Percentiles rank a stretch among this genome's conserved stretches.
These are phyloP conservation scores for Neotoma lepida DNA, from an alignment of 2,113 vertebrate species.

Conservation along the genomic window DNA sequence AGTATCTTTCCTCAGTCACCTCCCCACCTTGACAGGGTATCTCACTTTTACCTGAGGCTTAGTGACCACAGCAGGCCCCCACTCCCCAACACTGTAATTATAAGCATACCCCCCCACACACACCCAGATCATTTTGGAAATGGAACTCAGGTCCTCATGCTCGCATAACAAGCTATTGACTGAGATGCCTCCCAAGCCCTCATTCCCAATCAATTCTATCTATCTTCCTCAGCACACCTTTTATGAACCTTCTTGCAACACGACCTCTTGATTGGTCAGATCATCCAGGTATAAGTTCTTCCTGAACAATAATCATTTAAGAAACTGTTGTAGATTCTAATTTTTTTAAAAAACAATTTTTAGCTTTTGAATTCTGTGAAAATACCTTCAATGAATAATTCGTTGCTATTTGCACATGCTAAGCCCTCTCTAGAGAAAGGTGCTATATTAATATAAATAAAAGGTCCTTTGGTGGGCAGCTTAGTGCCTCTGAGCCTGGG, in stretches of 20 bases:
- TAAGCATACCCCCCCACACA: neutral
- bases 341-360: constrained; percentile 46
- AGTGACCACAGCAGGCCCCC: neutral
- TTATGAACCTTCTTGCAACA: neutral
- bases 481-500: constrained; percentile 45
- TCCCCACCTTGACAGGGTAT: neutral
- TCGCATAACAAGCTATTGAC: neutral
- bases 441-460: constrained; percentile 50
- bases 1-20: neutral
- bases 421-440: constrained; percentile 64
- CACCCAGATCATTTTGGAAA: neutral
- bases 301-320: neutral
- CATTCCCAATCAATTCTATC: neutral
- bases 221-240: neutral
- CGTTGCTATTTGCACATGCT: constrained; percentile 57
- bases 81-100: neutral
- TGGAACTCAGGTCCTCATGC: neutral
- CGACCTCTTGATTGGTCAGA: neutral
- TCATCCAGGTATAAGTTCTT: neutral
- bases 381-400: constrained; percentile 50
- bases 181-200: neutral
- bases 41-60: neutral
- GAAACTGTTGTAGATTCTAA: constrained; percentile 36
- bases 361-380: constrained; percentile 35
- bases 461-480: constrained; percentile 46